Conservation (phyloP, 2,113 vertebrate species). For the Corythaeola cristata region DNA sequence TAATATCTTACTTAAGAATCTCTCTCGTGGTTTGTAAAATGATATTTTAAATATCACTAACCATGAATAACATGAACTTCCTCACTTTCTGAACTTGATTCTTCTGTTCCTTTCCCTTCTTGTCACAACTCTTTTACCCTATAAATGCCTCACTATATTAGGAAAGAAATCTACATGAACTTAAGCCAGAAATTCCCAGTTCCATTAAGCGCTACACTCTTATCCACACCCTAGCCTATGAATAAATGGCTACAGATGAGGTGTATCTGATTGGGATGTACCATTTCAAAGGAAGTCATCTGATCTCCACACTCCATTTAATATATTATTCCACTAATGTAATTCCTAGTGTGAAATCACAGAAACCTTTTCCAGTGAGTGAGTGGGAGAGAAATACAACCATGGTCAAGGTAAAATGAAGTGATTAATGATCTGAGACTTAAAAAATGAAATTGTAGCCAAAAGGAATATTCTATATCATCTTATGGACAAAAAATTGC, state of each 20-base stretch:
- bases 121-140: neutral
- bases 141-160: neutral
- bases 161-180: neutral
- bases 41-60: neutral
- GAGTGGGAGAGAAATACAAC: neutral
- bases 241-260: neutral
- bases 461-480: neutral
- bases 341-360: neutral
- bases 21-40: too few relatives aligned
- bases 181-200: neutral
- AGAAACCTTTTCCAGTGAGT: neutral
- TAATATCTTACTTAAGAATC: neutral
- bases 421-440: neutral
- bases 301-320: neutral
- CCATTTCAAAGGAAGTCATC: neutral
- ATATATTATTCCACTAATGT: neutral
- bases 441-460: neutral
- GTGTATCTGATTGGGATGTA: neutral
- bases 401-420: neutral
- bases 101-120: neutral
- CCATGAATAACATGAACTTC: neutral
- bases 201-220: neutral
- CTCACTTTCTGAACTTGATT: neutral
- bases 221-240: neutral
- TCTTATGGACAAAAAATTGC: slow-evolving; percentile 51